Evolutionary conservation across 2,113 vertebrate species (phyloP), one percentile per base, ranked within the genome.

Genomic region (Cynoglossus semilaevis): DNA sequence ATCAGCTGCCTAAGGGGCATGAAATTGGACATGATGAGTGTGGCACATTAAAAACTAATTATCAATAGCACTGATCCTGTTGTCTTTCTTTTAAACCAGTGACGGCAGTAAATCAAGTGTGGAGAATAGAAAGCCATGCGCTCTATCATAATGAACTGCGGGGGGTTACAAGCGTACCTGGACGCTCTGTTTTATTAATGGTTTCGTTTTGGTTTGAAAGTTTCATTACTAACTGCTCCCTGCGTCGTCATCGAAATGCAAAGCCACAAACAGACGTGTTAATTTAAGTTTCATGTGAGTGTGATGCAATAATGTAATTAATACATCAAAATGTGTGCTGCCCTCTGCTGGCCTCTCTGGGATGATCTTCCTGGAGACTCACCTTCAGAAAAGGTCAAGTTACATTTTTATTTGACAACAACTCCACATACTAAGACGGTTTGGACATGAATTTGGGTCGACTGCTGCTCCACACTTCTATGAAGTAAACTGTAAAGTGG

Each of bases 11-110:
- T 80, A 80, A 83, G 84, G 83, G 82, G 70, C 85, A 87, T 89
- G 87, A 88, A 90, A 89, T 90, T 88, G 87, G 82, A 88, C 84
- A 87, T 83, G 88, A 91, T 88, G 86, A 87, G 80, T 88, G 82
- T 76, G 82, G 83, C 79, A 85, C 88, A 90, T 91, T 90, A 91
- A 89, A 90, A 87, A 83, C 75, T 80, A 88, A 90, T 90, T 84
- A 88, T 85, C 87, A 87, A 85, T 87, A 82, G 71, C 77, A 83
- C 72, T 74, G 54, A 80, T 83, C 67, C 77, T 75, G 80, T 83
- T 84, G 85, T 85, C 81, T 88, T 77, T 76, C 80, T 76, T 77
- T 82, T 76, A 70, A 79, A 78, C 35, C 61, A 58, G 74, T 48
- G 56, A 46, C 54, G 34, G 76, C 63, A 51, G 46, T 75, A 81